These are phyloP conservation scores for Paraescarpia echinospica DNA, from an alignment of 1,140 invertebrate genomes.

Conservation along the genomic window DNA sequence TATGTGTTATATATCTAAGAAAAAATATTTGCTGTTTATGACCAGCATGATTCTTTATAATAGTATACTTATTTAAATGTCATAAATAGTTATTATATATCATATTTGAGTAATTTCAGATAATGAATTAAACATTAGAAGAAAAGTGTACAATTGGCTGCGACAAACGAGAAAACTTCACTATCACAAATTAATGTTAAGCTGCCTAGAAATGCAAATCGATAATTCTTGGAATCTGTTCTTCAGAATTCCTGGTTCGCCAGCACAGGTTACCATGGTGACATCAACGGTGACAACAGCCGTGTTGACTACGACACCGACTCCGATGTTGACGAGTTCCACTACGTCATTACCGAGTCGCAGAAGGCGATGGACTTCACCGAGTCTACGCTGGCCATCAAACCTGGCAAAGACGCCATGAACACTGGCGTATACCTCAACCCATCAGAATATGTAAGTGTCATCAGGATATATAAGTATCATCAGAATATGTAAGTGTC, in stretches of 20 bases:
- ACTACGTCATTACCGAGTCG: slow-evolving; percentile 64
- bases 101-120: too few relatives aligned
- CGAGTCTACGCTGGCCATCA: slow-evolving; percentile 62
- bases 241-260: background rate
- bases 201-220: background rate
- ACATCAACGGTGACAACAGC: background rate
- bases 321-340: slow-evolving; percentile 68
- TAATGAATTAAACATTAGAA: too few relatives aligned
- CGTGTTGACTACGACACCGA: slow-evolving; percentile 61
- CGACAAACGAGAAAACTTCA: too few relatives aligned
- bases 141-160: too few relatives aligned
- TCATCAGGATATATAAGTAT: background rate
- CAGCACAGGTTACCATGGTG: background rate
- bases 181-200: too few relatives aligned
- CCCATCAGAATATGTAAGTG: slow-evolving; percentile 53
- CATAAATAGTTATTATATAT: too few relatives aligned
- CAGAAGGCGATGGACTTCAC: slow-evolving; percentile 62
- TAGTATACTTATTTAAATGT: too few relatives aligned
- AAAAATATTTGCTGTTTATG: too few relatives aligned
- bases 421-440: slow-evolving; percentile 57
- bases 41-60: too few relatives aligned
- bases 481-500: slow-evolving; percentile 2
- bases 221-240: background rate
- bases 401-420: slow-evolving; percentile 53
- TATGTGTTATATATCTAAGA: too few relatives aligned